Evolutionary conservation across 2,797 vertebrate species (phyloP).

Genomic region (Sebastes jordani): DNA sequence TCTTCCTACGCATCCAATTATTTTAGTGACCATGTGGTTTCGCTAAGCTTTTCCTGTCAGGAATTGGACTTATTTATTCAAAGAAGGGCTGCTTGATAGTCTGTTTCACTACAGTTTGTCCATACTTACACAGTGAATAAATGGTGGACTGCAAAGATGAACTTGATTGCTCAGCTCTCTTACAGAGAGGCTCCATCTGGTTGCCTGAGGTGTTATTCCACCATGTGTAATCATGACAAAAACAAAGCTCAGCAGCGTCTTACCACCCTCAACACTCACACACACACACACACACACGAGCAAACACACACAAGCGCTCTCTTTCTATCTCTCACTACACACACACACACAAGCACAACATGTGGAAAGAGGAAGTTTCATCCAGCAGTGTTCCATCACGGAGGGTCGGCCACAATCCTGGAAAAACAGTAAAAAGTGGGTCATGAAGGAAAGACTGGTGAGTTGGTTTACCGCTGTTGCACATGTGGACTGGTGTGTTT

Average conservation of each 20-base stretch:
- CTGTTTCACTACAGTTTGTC: neutral
- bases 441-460: conserved; percentile 33
- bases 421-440: conserved; percentile 64
- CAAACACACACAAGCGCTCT: neutral
- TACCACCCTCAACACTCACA: conserved; percentile 23
- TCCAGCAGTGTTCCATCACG: conserved; percentile 23
- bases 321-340: neutral
- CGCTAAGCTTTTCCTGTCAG: neutral
- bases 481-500: conserved; percentile 31
- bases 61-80: neutral
- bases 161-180: conserved; percentile 52
- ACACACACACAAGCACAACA: neutral
- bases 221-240: conserved; percentile 70
- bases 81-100: neutral
- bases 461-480: conserved; percentile 24
- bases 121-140: conserved; percentile 10
- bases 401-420: conserved; percentile 27
- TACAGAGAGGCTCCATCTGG: conserved; percentile 71
- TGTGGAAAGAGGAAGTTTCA: conserved; percentile 53
- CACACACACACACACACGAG: no score
- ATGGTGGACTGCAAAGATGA: conserved; percentile 40
- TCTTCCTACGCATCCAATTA: neutral
- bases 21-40: neutral
- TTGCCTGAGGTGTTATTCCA: conserved; percentile 69
- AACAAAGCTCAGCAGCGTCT: conserved; percentile 54